Evolutionary conservation across 2,888 invertebrate species (phyloP), one percentile per base, ranked within the genome.

Genomic region (Onthophagus sagittarius): DNA sequence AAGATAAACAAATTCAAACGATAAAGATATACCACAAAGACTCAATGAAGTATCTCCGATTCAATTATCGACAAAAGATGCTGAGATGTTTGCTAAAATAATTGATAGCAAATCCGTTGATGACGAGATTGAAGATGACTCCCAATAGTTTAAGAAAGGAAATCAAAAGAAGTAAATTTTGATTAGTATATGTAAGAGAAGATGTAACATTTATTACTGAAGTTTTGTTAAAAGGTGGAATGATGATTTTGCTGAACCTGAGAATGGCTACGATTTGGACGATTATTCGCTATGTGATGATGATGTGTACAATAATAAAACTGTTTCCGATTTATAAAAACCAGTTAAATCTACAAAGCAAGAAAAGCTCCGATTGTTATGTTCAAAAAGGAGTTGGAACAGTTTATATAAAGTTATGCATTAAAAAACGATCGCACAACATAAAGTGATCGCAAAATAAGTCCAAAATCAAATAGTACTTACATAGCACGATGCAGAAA

Each of bases 191-290:
- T 32, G 62, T 65, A 9, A 70, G 64, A 32, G 62, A 73, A 14
- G 73, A 73, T 15, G 23, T 72, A 65, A 62, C 70, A 23, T 70
- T 65, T 4, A 31, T 65, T 7, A 71, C 64, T 3, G 70, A 73
- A 65, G 23, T 4, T 23, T 67, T 67, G 9, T 53, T 7, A 11
- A 7, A 53, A 4, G 39, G 39, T 4, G 39, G 6, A 53, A 53
- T 3, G 67, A 67, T 23, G 23, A 23, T n/a, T 67, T 67, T 32
- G 5, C 13, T 7, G 31, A 67, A 31, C 23, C n/a, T 13, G 67
- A 67, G 11, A n/a, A 67, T 3, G 67, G 31, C 31, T n/a, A 23
- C 23, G 32, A 67, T 31, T 31, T 67, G n/a, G 67, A 32, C n/a
- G 67, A 32, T 53, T 53, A 9, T 53, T 53, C 39, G 5, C 11